Base-by-base conservation (phyloP, 2,113 vertebrate species). In the Okapia johnstoni region DNA sequence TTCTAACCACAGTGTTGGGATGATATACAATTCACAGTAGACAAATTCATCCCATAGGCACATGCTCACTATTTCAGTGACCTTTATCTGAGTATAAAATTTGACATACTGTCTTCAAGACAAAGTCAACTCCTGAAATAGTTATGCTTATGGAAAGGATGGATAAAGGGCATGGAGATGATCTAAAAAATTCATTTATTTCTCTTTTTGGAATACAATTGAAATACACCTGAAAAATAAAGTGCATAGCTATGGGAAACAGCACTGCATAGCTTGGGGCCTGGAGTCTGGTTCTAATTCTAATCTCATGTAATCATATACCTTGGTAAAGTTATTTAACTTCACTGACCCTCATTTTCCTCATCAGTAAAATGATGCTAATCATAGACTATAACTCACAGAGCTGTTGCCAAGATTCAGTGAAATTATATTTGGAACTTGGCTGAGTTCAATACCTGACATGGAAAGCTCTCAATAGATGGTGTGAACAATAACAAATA, bases 51-150 rank as follows among this genome's bases (percentile, higher is more conserved):
- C 97, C 88, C 83, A 94, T 61, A 92, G 73, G 84, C 92, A 97
- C 77, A 93, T 87, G 48, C 57, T 93, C 73, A 96, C 79, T 94
- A 97, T 46, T 93, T 94, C 70, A 79, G 63, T 1, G 81, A 98
- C 94, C 55, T 98, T 98, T 97, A 91, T 96, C 93, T 66, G 93
- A 92, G 77, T 94, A 89, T 97, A 92, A 97, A 97, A 97, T 94
- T 94, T 97, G 90, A 97, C 88, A 93, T 93, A 97, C 83, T 89
- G 15, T 97, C 70, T 97, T 93, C 52, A 63, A 87, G 89, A 96
- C 97, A 94, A 97, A 98, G 91, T 97, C 94, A 97, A 80, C 91
- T 96, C 57, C 84, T 96, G 81, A 96, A 97, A 96, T 63, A 97
- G 83, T 96, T 96, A 95, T 77, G 40, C 61, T 91, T 93, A 87